A percentile compares a stretch with the other conserved stretches of the same genome.
These are phyloP conservation scores for Temnothorax nylanderi DNA, from an alignment of 1,140 invertebrate genomes.

Conservation along the genomic window DNA sequence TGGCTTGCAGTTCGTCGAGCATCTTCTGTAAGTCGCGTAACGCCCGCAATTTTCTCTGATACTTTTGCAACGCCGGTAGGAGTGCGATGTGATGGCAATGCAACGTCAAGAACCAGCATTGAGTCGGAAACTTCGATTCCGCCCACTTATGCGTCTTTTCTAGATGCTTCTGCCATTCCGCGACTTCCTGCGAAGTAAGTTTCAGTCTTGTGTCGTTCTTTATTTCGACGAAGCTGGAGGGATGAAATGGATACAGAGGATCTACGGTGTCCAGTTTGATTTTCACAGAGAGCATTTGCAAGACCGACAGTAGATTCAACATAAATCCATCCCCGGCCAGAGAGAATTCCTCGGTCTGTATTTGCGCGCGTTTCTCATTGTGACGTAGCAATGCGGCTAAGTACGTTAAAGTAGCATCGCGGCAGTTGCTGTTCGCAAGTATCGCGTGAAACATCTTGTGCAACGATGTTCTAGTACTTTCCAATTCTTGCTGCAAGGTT, in stretches of 20 bases:
- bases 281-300: conserved; percentile 95
- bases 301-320: conserved; percentile 95
- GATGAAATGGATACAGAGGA: conserved; percentile 94
- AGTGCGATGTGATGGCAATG: conserved; percentile 97
- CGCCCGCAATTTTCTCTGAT: conserved; percentile 93
- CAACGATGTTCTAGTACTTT: conserved; percentile 90
- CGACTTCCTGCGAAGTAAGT: conserved; percentile 92
- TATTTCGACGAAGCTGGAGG: conserved; percentile 91
- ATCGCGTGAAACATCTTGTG: conserved; percentile 94
- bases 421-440: conserved; percentile 91
- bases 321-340: conserved; percentile 97
- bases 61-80: conserved; percentile 94
- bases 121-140: conserved; percentile 96
- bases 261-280: conserved; percentile 95
- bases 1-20: conserved; percentile 93
- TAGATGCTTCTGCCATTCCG: conserved; percentile 90
- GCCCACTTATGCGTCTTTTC: conserved; percentile 88
- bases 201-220: conserved; percentile 95
- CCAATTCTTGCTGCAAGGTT: conserved; percentile 90
- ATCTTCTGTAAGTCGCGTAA: conserved; percentile 96
- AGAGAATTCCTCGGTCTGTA: conserved; percentile 94
- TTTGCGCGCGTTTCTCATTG: conserved; percentile 95
- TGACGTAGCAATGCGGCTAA: conserved; percentile 90
- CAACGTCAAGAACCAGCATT: conserved; percentile 98
- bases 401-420: conserved; percentile 92